Evolutionary conservation across 1,140 invertebrate genomes (phyloP).

Genomic region (Venustaconcha ellipsiformis): DNA sequence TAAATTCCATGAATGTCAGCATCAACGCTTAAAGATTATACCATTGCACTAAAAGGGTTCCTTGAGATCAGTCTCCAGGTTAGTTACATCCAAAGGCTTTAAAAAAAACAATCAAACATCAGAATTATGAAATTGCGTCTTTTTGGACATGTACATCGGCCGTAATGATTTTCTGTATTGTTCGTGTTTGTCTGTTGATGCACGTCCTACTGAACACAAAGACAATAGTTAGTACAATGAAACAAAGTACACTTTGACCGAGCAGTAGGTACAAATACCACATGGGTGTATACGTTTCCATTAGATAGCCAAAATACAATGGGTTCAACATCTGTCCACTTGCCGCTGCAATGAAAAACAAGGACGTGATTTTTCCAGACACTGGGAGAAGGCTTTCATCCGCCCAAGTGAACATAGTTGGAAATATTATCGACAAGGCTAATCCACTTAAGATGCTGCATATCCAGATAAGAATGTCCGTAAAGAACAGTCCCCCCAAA

Average conservation of each 20-base stretch:
- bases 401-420: constrained; percentile 39
- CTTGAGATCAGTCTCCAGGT: no score
- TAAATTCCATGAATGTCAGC: no score
- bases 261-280: constrained; percentile 44
- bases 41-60: no score
- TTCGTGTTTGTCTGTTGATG: background rate
- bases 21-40: no score
- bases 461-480: no score
- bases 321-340: constrained; percentile 37
- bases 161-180: no score
- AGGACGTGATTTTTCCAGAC: constrained; percentile 37
- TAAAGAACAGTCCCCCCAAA: no score
- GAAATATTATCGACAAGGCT: constrained; percentile 37
- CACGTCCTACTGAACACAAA: constrained; percentile 15
- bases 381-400: constrained; percentile 41
- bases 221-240: constrained; percentile 16
- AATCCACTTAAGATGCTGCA: constrained; percentile 10
- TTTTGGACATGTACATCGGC: no score
- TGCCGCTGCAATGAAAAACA: constrained; percentile 39
- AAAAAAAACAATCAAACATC: no score
- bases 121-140: no score
- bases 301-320: constrained; percentile 35
- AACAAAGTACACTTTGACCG: background rate
- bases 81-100: no score
- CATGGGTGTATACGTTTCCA: constrained; percentile 40